These are phyloP conservation scores for Pyrgus malvae DNA, from an alignment of 2,888 invertebrate species.

Conservation along the genomic window DNA sequence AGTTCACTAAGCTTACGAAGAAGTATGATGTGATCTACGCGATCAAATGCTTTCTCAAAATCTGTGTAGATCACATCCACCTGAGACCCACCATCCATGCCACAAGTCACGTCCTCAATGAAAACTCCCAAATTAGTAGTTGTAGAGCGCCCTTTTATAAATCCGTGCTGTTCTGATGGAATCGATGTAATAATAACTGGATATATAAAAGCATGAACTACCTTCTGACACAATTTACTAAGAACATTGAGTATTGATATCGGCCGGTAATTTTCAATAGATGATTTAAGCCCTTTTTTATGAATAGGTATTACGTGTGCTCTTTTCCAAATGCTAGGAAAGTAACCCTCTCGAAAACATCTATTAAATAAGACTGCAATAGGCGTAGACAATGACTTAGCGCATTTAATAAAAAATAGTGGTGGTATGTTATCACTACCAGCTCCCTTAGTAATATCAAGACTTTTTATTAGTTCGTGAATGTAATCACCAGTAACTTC, in stretches of 20 bases:
- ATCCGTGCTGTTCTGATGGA: constrained; percentile 22
- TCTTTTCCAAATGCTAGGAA: constrained; percentile 4
- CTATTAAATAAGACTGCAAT: constrained; percentile 9
- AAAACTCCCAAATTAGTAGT: constrained; percentile 30
- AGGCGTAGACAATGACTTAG: neutral
- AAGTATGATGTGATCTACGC: constrained; percentile 29
- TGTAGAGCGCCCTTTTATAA: constrained; percentile 30
- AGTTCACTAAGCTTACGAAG: constrained; percentile 22
- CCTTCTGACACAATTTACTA: constrained; percentile 1
- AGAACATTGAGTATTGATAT: constrained; percentile 5
- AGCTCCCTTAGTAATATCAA: neutral
- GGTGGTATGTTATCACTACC: neutral
- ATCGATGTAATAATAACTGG: neutral
- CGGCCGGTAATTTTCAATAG: constrained; percentile 11
- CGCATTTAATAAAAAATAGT: neutral
- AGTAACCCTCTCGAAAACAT: constrained; percentile 5
- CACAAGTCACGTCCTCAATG: constrained; percentile 14
- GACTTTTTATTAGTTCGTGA: neutral
- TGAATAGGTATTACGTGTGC: constrained; percentile 8
- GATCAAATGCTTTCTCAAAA: constrained; percentile 37
- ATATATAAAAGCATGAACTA: constrained; percentile 10
- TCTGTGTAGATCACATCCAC: constrained; percentile 38
- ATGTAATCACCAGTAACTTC: neutral
- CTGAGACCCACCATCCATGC: constrained; percentile 29
- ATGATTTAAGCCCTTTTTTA: constrained; percentile 4